Evolutionary conservation across 2,797 vertebrate genomes (phyloP).

Genomic region (Sebastes melanostomus): DNA sequence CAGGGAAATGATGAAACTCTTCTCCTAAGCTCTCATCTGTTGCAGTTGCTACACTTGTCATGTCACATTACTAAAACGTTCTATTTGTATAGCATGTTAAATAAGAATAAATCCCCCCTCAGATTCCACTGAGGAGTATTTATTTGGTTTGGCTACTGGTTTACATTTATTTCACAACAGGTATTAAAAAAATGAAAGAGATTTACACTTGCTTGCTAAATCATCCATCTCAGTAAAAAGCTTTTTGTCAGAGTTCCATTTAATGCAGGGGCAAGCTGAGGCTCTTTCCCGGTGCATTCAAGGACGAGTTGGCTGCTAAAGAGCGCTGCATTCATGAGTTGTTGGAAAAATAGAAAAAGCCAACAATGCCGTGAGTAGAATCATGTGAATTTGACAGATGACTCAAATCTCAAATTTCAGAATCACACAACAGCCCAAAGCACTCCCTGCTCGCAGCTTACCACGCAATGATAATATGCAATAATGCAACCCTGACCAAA

Average conservation of each 20-base stretch:
- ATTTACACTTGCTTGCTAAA: conserved; percentile 6
- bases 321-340: background rate
- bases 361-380: background rate
- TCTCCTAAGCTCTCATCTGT: background rate
- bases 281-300: conserved; percentile 17
- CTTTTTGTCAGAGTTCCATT: background rate
- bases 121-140: background rate
- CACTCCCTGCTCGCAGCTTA: background rate
- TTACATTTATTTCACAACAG: conserved; percentile 30
- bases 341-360: conserved; percentile 7
- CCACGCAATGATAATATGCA: background rate
- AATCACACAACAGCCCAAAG: background rate
- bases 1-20: background rate
- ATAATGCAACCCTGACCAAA: background rate
- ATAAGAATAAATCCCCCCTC: conserved; percentile 6
- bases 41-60: conserved; percentile 2
- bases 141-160: conserved; percentile 15
- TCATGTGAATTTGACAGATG: background rate
- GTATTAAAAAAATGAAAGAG: background rate
- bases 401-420: background rate
- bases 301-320: conserved; percentile 20
- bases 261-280: background rate
- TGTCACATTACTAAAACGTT: background rate
- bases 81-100: conserved; percentile 3
- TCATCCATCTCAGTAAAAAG: conserved; percentile 21